Evolutionary conservation across 2,888 invertebrate genomes (phyloP).

Genomic region (Folsomia candida): DNA sequence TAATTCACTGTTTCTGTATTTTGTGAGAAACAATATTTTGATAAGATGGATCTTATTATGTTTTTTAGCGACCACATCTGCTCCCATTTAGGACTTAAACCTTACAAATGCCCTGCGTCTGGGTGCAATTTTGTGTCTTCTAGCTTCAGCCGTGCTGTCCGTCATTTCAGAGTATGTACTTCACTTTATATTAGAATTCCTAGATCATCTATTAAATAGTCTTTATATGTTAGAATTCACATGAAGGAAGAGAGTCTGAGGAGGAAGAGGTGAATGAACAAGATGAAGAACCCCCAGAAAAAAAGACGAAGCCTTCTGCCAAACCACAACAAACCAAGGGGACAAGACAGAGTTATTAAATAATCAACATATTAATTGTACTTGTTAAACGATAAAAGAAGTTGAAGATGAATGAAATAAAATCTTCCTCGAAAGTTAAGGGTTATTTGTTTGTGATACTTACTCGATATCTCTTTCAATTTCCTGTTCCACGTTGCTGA

Average conservation of each 20-base stretch:
- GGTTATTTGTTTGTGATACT: too few species aligned
- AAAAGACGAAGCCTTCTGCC: too few species aligned
- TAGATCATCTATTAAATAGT: background rate
- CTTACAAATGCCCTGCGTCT: background rate
- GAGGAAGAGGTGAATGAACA: background rate
- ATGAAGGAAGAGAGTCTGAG: background rate
- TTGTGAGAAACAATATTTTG: background rate
- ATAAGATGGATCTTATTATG: background rate
- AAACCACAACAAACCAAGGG: too few species aligned
- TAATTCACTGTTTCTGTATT: background rate
- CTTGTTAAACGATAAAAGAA: too few species aligned
- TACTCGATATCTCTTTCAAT: constrained; percentile 42
- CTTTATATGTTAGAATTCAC: background rate
- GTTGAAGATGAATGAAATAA: too few species aligned
- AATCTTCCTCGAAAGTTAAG: too few species aligned
- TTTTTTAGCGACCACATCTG: background rate
- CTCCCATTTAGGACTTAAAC: background rate
- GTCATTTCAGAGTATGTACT: background rate
- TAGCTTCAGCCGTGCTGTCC: background rate
- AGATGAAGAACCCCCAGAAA: background rate
- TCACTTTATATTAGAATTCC: background rate
- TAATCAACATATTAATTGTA: too few species aligned
- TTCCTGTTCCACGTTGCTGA: constrained; percentile 41
- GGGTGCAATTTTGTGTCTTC: too few species aligned
- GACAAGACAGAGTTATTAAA: too few species aligned